These are phyloP conservation scores for Dryoscopus gambensis DNA, from an alignment of 2,113 vertebrate species.

Conservation along the genomic window DNA sequence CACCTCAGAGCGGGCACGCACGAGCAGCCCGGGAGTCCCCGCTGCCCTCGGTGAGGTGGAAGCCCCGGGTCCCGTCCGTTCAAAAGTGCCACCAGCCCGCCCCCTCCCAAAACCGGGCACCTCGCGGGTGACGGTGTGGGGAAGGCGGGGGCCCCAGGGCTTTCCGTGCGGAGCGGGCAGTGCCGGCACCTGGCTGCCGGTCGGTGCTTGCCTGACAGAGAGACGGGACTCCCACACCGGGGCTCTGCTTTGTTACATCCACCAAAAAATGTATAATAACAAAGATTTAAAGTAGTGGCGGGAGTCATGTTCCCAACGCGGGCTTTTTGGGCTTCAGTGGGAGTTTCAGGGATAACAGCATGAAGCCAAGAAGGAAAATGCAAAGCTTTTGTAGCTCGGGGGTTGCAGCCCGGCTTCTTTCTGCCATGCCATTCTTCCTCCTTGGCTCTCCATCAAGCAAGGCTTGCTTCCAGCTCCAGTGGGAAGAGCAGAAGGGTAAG, in stretches of 20 bases:
- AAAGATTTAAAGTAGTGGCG: not conserved
- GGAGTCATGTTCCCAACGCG: not conserved
- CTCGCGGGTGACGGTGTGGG: not conserved
- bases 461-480: not conserved
- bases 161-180: not conserved
- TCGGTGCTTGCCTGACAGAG: too few species aligned
- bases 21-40: not conserved
- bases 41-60: accelerated
- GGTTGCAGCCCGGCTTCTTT: not conserved
- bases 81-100: accelerated
- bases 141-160: not conserved
- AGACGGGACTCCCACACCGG: not conserved
- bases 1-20: not conserved
- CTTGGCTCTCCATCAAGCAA: not conserved
- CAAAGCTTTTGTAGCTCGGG: not conserved
- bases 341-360: not conserved
- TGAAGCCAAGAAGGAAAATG: not conserved
- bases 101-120: accelerated
- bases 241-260: not conserved
- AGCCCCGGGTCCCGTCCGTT: too few species aligned
- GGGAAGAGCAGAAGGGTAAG: not conserved
- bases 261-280: not conserved
- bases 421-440: too few species aligned
- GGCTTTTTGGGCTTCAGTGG: accelerated
- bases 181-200: not conserved